Evolutionary conservation across 2,888 invertebrate genomes (phyloP), one percentile per base, ranked within the genome.

Genomic region (Drosophila mulleri): DNA sequence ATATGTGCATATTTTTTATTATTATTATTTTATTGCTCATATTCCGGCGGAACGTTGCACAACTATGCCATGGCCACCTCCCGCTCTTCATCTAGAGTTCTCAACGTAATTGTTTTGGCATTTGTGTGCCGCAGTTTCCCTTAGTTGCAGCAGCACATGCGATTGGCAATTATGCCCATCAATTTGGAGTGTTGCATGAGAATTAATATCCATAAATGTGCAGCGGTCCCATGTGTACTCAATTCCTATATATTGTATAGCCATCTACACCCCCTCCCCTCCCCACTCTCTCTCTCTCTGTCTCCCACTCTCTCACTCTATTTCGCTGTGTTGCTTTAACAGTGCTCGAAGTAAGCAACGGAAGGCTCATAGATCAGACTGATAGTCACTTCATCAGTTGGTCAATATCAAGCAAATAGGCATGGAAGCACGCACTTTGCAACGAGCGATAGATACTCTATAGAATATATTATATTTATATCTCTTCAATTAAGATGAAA

Each of bases 171-270:
- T 75, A 71, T 75, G 75, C 68, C 71, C 70, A 78, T 89, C 82
- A 83, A 87, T 89, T 83, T 78, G 67, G 63, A 72, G 68, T 68
- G 82, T 79, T 85, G 87, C 87, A 88, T 76, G 65, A 86, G 77
- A 86, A 70, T 83, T 77, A 83, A 88, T 88, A 86, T 62, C 77
- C 83, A 83, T 83, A 86, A 87, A 83, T 86, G 70, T 64, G 62
- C 78, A 73, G 54, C 68, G 74, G 77, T 73, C 83, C 75, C 83
- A 83, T 75, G 70, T 85, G 86, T 29, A 57, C 69, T 48, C 58
- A 60, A 26, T 37, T 59, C 16, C 48, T 20, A 39, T 47, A 45
- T 59, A 26, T 16, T 37, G 12, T 32, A 52, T 61, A 48, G 41
- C 48, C 35, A n/a, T 16, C 11, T 18, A n/a, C n/a, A n/a, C 12